Evolutionary conservation across 2,797 vertebrate genomes (phyloP), one percentile per base, ranked within the genome.

Genomic region (Micropoecilia bifurca): DNA sequence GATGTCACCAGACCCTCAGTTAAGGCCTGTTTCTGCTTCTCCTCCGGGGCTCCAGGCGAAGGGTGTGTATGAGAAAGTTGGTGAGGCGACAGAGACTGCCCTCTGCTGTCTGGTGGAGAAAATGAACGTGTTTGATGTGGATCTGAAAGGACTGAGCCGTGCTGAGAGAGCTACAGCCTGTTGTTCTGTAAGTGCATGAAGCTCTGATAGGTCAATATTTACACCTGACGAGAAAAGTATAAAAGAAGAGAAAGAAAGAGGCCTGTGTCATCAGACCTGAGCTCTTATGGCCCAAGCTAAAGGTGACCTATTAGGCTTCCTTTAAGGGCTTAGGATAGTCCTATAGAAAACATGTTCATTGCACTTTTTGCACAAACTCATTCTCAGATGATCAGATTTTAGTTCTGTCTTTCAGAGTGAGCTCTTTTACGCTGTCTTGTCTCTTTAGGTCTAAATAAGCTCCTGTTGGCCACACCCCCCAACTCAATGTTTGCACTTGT

Each of bases 71-170:
- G 96, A 96, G 88, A 96, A 96, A 88, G 96, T 96, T 1, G 96
- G 96, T 0, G 96, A 96, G 84, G 95, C 96, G 0, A 96, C 96
- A 16, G 96, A 96, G 91, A 96, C 96, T 0, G 96, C 96, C 74
- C 95, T 96, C 77, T 96, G 95, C 87, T 96, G 95, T 86, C 90
- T 96, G 85, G 96, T 96, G 89, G 96, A 96, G 92, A 96, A 96
- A 86, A 96, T 96, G 96, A 96, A 96, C 0, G 96, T 96, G 73
- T 96, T 96, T 7, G 92, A 96, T 79, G 96, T 95, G 0, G 92
- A 96, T 81, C 76, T 96, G 80, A 88, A 89, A 80, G 91, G 93
- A 72, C 91, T 96, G 36, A 89, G 86, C 12, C 88, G 85, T 0
- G 76, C 78, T 2, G 96, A 96, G 83, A 93, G 96, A 91, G 95